Percentiles rank a stretch among this genome's conserved stretches.
Evolutionary conservation across 2,888 invertebrate genomes (phyloP).

Genomic region (Sphaeridia pumilis): DNA sequence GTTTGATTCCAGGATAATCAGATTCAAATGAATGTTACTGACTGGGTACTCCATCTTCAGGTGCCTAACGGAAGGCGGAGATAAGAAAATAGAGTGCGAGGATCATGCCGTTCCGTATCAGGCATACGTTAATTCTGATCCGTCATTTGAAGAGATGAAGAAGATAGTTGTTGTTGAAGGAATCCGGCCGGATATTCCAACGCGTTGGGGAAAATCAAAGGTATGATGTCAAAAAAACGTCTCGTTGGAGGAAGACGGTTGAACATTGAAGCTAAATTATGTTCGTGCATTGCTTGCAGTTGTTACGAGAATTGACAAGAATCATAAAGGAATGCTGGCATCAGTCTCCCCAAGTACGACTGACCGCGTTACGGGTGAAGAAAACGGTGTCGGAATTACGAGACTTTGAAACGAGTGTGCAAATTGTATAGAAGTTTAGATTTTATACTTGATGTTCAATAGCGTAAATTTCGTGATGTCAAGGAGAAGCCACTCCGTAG

Average conservation of each 20-base stretch:
- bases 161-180: slow-evolving; percentile 60
- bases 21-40: no score
- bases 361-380: slow-evolving; percentile 83
- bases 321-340: slow-evolving; percentile 87
- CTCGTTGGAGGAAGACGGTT: no score
- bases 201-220: slow-evolving; percentile 60
- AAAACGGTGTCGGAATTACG: slow-evolving; percentile 68
- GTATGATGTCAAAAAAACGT: no score
- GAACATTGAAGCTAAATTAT: slow-evolving; percentile 4
- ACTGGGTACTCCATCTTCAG: slow-evolving; percentile 18
- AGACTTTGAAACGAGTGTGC: slow-evolving; percentile 28
- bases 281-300: slow-evolving; percentile 45
- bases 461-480: no score
- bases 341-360: slow-evolving; percentile 69
- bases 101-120: slow-evolving; percentile 73
- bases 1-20: no score
- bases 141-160: slow-evolving; percentile 77
- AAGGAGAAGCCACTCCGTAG: no score
- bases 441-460: no score
- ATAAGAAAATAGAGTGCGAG: slow-evolving; percentile 52
- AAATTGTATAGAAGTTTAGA: slow-evolving; percentile 32
- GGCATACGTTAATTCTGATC: slow-evolving; percentile 71
- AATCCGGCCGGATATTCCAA: slow-evolving; percentile 55
- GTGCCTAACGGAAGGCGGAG: slow-evolving; percentile 42
- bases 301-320: slow-evolving; percentile 56